Percentiles rank a stretch among this genome's conserved stretches.
Conservation (phyloP, 1,140 invertebrate genomes). For the Cherax quadricarinatus region DNA sequence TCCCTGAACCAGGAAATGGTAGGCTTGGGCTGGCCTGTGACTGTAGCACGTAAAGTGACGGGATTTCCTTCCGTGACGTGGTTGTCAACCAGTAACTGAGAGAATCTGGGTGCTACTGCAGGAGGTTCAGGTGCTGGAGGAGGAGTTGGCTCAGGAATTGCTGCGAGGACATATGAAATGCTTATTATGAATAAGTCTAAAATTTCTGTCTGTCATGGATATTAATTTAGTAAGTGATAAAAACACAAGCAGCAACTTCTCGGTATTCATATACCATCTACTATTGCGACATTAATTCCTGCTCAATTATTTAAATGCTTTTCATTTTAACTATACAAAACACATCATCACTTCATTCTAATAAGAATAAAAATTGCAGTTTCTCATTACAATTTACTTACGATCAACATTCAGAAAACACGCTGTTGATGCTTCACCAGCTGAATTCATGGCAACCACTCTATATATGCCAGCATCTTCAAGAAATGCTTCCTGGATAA, state of each 20-base stretch:
- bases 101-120: constrained; percentile 74
- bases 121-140: constrained; percentile 25
- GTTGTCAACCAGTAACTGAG: constrained; percentile 75
- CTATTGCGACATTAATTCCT: no score
- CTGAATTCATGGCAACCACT: constrained; percentile 88
- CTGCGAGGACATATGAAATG: constrained; percentile 9
- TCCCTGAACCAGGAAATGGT: constrained; percentile 86
- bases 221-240: not conserved
- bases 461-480: constrained; percentile 89
- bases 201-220: not conserved
- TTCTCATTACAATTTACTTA: constrained; percentile 45
- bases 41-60: constrained; percentile 77
- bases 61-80: constrained; percentile 76
- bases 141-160: constrained; percentile 54
- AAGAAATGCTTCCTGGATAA: constrained; percentile 85
- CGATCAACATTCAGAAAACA: constrained; percentile 81
- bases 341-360: no score
- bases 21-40: constrained; percentile 85
- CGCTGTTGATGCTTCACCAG: constrained; percentile 86
- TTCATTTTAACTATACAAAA: not conserved
- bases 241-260: not conserved
- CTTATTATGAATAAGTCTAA: not conserved
- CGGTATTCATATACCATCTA: no score
- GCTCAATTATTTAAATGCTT: no score
- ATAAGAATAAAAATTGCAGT: not conserved